Base-by-base conservation (phyloP, 2,113 vertebrate species). In the Salvelinus sp. region DNA sequence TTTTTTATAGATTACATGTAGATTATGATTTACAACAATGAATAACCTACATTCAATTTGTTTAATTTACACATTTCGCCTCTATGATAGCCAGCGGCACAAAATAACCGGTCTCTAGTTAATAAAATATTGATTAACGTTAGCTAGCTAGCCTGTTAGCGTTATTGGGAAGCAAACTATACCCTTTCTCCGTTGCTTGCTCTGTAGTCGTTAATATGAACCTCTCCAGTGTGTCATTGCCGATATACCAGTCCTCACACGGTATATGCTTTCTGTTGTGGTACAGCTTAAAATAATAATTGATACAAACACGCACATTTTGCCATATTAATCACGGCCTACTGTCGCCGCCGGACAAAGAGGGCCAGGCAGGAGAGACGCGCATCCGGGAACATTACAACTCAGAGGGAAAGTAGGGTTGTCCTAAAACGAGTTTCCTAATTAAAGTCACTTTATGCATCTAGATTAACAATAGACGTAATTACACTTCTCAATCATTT, bases 341-440 rank as follows among this genome's bases (percentile, higher is more conserved):
- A 88, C 91, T 81, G 50, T 92, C 89, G 89, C 88, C 87, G 91
- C 92, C 91, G 93, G 93, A 94, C 93, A 94, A 94, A 93, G 93
- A 93, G 91, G 89, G 91, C 91, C 92, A 82, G 89, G 85, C 91
- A 83, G 86, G 82, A 81, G 66, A 68, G 30, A 68, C 86, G 83
- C 85, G 79, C 89, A 87, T 70, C 71, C 54, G 63, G 90, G 88
- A 87, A 79, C 66, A 72, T 79, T 88, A 30, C 88, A 92, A 79
- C 20, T 86, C 18, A 0, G 0, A 50, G 14, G 30, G 14, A 78
- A 87, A 76, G 84, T 33, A 82, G 91, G 93, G 91, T 90, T 64
- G 80, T 68, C 6, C 4, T 2, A 6, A 54, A 22, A 38, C 27
- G 7, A 20, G 28, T 22, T 16, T 57, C 1, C 27, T 1, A 66